These are phyloP conservation scores for Pachydiplax longipennis DNA, from an alignment of 2,888 invertebrate genomes.

Conservation along the genomic window DNA sequence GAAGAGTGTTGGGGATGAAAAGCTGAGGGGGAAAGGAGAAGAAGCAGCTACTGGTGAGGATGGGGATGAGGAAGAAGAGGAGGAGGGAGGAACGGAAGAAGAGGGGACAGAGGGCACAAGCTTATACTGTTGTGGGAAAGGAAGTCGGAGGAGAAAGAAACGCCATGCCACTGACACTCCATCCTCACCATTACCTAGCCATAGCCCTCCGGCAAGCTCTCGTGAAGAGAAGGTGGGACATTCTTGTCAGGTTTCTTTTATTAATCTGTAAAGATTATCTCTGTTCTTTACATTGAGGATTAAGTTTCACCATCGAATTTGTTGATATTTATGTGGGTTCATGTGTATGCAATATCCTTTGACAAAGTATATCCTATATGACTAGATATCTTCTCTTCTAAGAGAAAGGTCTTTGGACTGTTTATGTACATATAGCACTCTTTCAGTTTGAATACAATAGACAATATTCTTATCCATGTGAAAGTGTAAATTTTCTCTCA, in stretches of 20 bases:
- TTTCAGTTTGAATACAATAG: too few relatives aligned
- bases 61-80: neutral
- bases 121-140: conserved; percentile 24
- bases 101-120: conserved; percentile 5
- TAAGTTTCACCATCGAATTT: too few relatives aligned
- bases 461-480: too few relatives aligned
- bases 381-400: too few relatives aligned
- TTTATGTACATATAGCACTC: too few relatives aligned
- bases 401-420: too few relatives aligned
- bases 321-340: too few relatives aligned
- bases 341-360: too few relatives aligned
- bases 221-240: conserved; percentile 23
- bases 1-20: neutral
- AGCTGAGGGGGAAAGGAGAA: neutral
- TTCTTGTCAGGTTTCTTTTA: neutral
- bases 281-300: neutral
- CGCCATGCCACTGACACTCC: neutral
- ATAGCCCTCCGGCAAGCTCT: neutral
- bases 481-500: too few relatives aligned
- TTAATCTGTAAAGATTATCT: neutral
- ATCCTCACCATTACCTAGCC: conserved; percentile 12
- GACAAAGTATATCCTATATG: too few relatives aligned
- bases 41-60: neutral
- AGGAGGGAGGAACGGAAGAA: neutral
- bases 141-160: conserved; percentile 6